Percentiles rank a stretch among this genome's conserved stretches.
Evolutionary conservation across 2,797 vertebrate species (phyloP).

Genomic region (Pagetopsis macropterus): DNA sequence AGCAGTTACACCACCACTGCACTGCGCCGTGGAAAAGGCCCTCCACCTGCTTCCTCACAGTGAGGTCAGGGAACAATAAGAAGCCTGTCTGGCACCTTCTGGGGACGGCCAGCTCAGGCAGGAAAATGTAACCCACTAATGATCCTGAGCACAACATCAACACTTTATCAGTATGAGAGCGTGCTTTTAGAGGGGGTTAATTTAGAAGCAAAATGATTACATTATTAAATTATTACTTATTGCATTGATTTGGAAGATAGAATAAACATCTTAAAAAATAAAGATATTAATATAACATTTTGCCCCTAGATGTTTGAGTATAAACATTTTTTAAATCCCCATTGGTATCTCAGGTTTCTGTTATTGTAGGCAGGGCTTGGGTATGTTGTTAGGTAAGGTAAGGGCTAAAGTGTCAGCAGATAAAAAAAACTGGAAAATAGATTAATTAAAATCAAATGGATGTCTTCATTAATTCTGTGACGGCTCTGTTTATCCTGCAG

Average conservation of each 20-base stretch:
- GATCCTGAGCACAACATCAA: conserved; percentile 4
- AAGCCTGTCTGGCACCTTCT: conserved; percentile 59
- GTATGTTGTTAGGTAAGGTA: no score
- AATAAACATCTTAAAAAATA: not conserved
- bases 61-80: conserved; percentile 61
- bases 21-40: conserved; percentile 38
- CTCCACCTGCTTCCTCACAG: conserved; percentile 72
- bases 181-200: conserved; percentile 1
- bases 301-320: not conserved
- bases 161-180: conserved; percentile 1
- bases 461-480: not conserved
- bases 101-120: conserved; percentile 24
- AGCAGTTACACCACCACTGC: conserved; percentile 35
- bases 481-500: not conserved
- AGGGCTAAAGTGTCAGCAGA: not conserved
- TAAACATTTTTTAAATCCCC: not conserved
- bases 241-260: not conserved
- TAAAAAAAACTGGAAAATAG: not conserved
- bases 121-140: conserved; percentile 12
- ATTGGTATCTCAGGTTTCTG: no score
- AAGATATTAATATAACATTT: not conserved
- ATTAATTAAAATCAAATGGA: no score
- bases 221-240: not conserved
- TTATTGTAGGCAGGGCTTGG: no score
- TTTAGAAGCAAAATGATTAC: conserved; percentile 2